Evolutionary conservation across 2,888 invertebrate genomes (phyloP).

Genomic region (Choristoneura rosaceana): DNA sequence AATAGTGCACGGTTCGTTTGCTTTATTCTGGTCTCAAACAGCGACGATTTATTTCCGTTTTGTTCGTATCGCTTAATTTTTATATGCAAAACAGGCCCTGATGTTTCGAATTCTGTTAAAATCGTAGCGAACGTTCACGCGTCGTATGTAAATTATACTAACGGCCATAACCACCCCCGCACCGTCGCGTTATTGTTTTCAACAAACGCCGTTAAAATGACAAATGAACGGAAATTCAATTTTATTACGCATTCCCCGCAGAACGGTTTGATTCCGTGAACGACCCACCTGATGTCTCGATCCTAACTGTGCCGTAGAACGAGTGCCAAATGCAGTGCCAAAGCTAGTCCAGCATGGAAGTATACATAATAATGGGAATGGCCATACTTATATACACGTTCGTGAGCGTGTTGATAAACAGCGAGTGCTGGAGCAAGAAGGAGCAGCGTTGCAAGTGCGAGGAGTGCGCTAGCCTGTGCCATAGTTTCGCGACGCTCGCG

Average conservation of each 20-base stretch:
- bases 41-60: neutral
- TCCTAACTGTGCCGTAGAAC: conserved; percentile 1
- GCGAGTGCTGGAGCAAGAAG: conserved; percentile 69
- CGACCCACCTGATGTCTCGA: conserved; percentile 22
- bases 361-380: conserved; percentile 75
- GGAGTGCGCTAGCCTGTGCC: conserved; percentile 69
- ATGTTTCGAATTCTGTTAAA: conserved; percentile 63
- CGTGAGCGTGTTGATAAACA: conserved; percentile 64
- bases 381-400: conserved; percentile 74
- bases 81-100: conserved; percentile 62
- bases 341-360: conserved; percentile 67
- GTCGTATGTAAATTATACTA: conserved; percentile 63
- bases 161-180: conserved; percentile 40
- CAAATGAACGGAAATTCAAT: conserved; percentile 58
- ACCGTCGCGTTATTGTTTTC: conserved; percentile 45
- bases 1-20: conserved; percentile 18
- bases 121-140: conserved; percentile 48
- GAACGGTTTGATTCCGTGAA: conserved; percentile 9
- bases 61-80: conserved; percentile 48
- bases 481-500: conserved; percentile 52
- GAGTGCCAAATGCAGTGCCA: conserved; percentile 56
- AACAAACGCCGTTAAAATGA: conserved; percentile 63
- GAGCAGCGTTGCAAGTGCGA: conserved; percentile 73
- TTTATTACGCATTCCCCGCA: conserved; percentile 46
- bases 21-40: neutral